These are phyloP conservation scores for Monochamus saltuarius DNA, from an alignment of 1,140 invertebrate genomes.

Conservation along the genomic window DNA sequence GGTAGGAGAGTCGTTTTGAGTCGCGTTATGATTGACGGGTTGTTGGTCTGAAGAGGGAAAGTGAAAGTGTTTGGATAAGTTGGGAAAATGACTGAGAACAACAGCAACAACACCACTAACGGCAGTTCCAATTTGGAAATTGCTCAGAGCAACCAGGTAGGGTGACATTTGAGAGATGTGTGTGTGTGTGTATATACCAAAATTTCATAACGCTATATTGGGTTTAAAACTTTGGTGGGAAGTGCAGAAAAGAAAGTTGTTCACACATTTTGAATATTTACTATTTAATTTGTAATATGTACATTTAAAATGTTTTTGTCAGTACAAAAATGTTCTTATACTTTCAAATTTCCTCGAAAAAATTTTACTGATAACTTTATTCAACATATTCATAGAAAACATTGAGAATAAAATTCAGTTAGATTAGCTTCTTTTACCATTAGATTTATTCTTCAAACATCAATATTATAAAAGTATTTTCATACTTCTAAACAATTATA, in stretches of 20 bases:
- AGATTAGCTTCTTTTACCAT: too few relatives aligned
- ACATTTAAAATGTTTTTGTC: too few relatives aligned
- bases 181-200: too few relatives aligned
- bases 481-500: too few relatives aligned
- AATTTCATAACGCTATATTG: too few relatives aligned
- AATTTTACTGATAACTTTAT: not conserved
- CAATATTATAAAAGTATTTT: too few relatives aligned
- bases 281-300: too few relatives aligned
- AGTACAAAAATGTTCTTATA: not conserved
- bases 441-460: too few relatives aligned
- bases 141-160: conserved; percentile 45
- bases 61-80: conserved; percentile 7
- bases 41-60: not conserved
- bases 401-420: too few relatives aligned
- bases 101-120: conserved; percentile 29
- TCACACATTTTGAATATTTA: too few relatives aligned
- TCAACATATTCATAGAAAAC: too few relatives aligned
- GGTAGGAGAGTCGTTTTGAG: not conserved
- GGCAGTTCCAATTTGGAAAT: conserved; percentile 42
- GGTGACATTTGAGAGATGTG: conserved; percentile 1
- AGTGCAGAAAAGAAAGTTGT: not conserved
- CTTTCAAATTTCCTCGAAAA: not conserved
- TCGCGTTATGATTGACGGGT: not conserved
- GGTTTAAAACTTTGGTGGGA: not conserved
- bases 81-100: conserved; percentile 26